Conservation (phyloP, 1,140 invertebrate genomes). For the Macrotrachela quadricornifera region DNA sequence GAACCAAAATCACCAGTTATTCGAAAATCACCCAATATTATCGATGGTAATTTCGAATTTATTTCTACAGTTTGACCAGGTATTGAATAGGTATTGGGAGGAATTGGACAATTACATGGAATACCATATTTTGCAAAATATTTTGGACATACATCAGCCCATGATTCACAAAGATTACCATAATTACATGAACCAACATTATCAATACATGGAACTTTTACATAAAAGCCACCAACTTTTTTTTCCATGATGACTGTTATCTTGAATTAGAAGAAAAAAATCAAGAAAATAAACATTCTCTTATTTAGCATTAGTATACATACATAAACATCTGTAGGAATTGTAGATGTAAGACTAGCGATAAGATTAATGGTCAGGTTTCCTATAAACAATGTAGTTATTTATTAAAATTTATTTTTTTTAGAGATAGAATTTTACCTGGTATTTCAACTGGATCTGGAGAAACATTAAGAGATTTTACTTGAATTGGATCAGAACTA, state of each 20-base stretch:
- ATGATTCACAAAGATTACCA: not conserved
- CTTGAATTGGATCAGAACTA: not conserved
- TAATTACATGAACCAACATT: conserved; percentile 6
- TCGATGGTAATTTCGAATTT: no score
- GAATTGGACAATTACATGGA: conserved; percentile 6
- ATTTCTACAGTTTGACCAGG: not conserved
- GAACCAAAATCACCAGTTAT: no score
- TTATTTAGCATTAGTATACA: not conserved
- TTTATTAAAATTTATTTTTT: no score
- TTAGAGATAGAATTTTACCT: not conserved
- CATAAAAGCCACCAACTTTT: conserved; percentile 6
- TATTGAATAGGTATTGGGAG: not conserved
- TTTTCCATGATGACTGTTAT: not conserved
- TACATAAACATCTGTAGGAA: no score
- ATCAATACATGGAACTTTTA: conserved; percentile 8
- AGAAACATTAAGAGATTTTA: not conserved
- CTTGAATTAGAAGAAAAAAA: not conserved
- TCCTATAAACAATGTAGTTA: no score
- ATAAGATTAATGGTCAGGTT: no score
- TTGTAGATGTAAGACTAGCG: no score
- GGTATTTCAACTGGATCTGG: conserved; percentile 2
- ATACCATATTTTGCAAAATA: conserved; percentile 4
- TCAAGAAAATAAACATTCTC: not conserved
- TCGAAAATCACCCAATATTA: no score
- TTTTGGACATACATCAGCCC: not conserved